phyloP scores from a whole-genome alignment of 2,797 vertebrate genomes.

The Tarsius wallacei region DNA sequence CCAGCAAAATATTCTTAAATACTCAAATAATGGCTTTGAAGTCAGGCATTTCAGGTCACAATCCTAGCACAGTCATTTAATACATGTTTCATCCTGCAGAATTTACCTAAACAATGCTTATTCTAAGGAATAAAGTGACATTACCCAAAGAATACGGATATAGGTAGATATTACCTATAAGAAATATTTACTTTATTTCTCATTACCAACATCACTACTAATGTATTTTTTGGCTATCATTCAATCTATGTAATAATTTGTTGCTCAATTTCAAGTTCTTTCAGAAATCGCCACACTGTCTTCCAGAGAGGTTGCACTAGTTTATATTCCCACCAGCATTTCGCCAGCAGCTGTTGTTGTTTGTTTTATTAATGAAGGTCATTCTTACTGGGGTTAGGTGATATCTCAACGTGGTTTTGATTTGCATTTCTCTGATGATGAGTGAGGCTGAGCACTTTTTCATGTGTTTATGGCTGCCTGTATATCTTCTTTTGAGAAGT shows the following conservation, averaged over 20 bases:
- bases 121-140: constrained; percentile 24
- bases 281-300: no score
- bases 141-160: not conserved
- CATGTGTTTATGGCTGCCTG: no score
- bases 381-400: no score
- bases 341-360: no score
- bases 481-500: no score
- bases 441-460: no score
- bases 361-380: no score
- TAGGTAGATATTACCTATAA: not conserved
- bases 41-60: not conserved
- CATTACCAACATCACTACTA: not conserved
- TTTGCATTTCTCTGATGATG: no score
- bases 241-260: not conserved
- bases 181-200: not conserved
- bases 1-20: not conserved
- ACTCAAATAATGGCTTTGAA: constrained; percentile 8
- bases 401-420: no score
- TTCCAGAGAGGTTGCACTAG: no score
- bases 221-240: not conserved
- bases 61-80: not conserved
- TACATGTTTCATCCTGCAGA: not conserved
- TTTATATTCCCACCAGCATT: no score
- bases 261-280: not conserved
- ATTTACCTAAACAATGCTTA: not conserved